Evolutionary conservation across 2,888 invertebrate species (phyloP), one percentile per base, ranked within the genome.

Genomic region (Seira sanloemensis): DNA sequence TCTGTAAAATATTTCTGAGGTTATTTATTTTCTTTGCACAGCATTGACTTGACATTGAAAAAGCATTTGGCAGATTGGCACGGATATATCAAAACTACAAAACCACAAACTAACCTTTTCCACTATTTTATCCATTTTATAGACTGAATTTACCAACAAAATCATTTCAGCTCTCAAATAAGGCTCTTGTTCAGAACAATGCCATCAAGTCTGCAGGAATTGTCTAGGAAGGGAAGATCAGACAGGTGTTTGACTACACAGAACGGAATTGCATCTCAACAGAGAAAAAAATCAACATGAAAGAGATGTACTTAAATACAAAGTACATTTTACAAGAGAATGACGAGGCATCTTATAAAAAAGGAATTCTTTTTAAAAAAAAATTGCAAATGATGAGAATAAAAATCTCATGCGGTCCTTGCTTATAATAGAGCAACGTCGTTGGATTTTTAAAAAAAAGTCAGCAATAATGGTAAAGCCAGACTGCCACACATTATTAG

Each of bases 301-400:
- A n/a, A n/a, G n/a, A n/a, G n/a, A n/a, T n/a, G n/a, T n/a, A n/a
- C n/a, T n/a, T n/a, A n/a, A n/a, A n/a, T n/a, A 4, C 37, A 37
- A 37, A 37, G 4, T 37, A 12, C 12, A 37, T 37, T 37, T 37
- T 37, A 37, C 37, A 37, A 50, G 71, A 46, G 21, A 16, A 24
- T 78, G 78, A 78, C 78, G 71, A 58, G 68, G 75, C 69, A 71
- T 74, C 75, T 74, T 75, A 71, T 75, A 66, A 21, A 58, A 68
- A 50, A 25, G n/a, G n/a, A n/a, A n/a, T n/a, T n/a, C n/a, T n/a
- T n/a, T n/a, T n/a, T n/a, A n/a, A n/a, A n/a, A n/a, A n/a, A n/a
- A n/a, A n/a, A n/a, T n/a, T n/a, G n/a, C n/a, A n/a, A n/a, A n/a
- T n/a, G n/a, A n/a, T n/a, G n/a, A n/a, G n/a, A n/a, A n/a, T n/a